These are phyloP conservation scores for Pao palembangensis DNA, from an alignment of 2,113 vertebrate species.

Conservation along the genomic window DNA sequence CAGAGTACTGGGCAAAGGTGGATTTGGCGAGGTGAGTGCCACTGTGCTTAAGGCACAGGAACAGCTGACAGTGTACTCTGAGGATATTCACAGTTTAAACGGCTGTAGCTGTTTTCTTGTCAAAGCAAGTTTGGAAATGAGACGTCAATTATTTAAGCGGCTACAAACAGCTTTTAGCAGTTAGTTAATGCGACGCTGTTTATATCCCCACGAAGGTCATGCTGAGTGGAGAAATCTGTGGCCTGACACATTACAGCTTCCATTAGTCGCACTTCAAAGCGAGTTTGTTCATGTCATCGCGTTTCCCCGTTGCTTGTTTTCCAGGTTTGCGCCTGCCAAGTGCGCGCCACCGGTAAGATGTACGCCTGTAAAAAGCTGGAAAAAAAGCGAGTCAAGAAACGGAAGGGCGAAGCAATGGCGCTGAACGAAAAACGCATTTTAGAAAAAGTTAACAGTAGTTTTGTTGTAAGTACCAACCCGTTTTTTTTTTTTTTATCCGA, in stretches of 20 bases:
- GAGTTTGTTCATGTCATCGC: constrained; percentile 24
- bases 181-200: constrained; percentile 20
- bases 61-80: background rate
- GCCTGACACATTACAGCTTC: constrained; percentile 32
- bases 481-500: constrained; percentile 74
- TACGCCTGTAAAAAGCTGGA: constrained; percentile 95
- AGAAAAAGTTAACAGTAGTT: constrained; percentile 91
- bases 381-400: constrained; percentile 92
- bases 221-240: constrained; percentile 18
- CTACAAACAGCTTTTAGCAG: constrained; percentile 12
- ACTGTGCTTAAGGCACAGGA: background rate
- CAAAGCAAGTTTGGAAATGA: constrained; percentile 5
- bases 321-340: constrained; percentile 93
- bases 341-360: constrained; percentile 93
- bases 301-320: constrained; percentile 30
- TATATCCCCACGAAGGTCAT: constrained; percentile 5
- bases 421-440: constrained; percentile 90
- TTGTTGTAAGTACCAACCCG: constrained; percentile 86
- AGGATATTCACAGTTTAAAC: background rate
- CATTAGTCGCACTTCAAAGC: constrained; percentile 34
- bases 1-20: constrained; percentile 92
- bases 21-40: constrained; percentile 92
- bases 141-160: constrained; percentile 19
- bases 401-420: constrained; percentile 90
- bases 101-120: constrained; percentile 1